These are phyloP conservation scores for Nycticryphes semicollaris DNA, from an alignment of 2,113 vertebrate genomes.

Conservation along the genomic window DNA sequence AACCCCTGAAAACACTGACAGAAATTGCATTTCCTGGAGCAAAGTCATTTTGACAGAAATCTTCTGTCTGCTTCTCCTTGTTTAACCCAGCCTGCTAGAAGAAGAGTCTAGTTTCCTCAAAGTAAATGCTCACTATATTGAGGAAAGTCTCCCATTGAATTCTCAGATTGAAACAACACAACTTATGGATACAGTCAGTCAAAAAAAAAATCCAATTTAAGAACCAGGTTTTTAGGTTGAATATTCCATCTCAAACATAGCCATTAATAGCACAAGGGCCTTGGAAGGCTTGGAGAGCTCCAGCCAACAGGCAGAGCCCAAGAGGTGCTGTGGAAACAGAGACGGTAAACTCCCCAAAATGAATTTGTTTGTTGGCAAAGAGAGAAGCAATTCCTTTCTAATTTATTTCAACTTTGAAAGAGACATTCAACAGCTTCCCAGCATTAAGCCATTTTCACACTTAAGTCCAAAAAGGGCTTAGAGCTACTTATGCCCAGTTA, in stretches of 20 bases:
- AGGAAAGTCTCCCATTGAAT: not conserved
- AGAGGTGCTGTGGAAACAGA: not conserved
- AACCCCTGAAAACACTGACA: not conserved
- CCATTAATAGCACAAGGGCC: not conserved
- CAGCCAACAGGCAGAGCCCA: not conserved
- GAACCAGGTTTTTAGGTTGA: not conserved
- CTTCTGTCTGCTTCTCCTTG: not conserved
- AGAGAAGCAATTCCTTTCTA: not conserved
- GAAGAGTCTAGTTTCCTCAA: not conserved
- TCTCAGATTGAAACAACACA: not conserved
- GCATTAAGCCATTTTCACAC: conserved; percentile 9
- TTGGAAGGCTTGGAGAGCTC: not conserved
- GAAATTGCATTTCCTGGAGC: not conserved
- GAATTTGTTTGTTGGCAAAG: conserved; percentile 32
- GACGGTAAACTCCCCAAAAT: not conserved
- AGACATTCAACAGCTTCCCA: conserved; percentile 31
- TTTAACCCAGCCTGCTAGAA: not conserved
- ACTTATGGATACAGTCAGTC: not conserved
- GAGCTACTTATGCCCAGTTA: conserved; percentile 57
- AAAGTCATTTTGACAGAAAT: not conserved
- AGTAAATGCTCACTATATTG: not conserved
- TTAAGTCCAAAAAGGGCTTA: conserved; percentile 12
- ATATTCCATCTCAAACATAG: not conserved
- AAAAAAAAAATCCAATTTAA: not conserved
- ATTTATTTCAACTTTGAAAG: conserved; percentile 44